Percentiles rank a stretch among this genome's conserved stretches.
phyloP scores from a whole-genome alignment of 2,113 vertebrate species.

The Tonatia bakeri region DNA sequence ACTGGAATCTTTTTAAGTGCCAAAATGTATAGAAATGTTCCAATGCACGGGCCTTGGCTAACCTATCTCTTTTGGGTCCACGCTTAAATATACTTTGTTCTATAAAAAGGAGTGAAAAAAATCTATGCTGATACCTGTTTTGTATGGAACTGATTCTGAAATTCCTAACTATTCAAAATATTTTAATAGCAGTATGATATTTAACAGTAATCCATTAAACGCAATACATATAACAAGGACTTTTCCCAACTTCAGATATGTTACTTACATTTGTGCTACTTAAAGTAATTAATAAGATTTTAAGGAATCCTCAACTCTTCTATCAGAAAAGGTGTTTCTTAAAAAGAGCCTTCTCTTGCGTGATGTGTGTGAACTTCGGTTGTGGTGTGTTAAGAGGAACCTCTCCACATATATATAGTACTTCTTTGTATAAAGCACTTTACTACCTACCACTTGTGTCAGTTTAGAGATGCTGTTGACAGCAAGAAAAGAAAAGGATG shows the following conservation, averaged over 20 bases:
- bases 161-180: background rate
- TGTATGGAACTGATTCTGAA: constrained; percentile 25
- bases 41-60: constrained; percentile 58
- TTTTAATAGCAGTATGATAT: background rate
- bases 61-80: constrained; percentile 55
- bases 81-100: constrained; percentile 40
- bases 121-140: background rate
- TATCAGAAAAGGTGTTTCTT: constrained; percentile 65
- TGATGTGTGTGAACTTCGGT: constrained; percentile 58
- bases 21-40: constrained; percentile 76
- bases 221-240: background rate
- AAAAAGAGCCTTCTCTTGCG: constrained; percentile 61
- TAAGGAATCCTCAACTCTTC: background rate
- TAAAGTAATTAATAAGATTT: constrained; percentile 51
- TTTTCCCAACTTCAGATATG: background rate
- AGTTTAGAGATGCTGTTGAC: constrained; percentile 69
- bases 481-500: constrained; percentile 60
- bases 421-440: constrained; percentile 90
- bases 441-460: constrained; percentile 80
- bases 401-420: constrained; percentile 77
- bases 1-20: constrained; percentile 82
- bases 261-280: constrained; percentile 39
- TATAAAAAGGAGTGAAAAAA: constrained; percentile 32
- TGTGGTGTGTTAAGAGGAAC: constrained; percentile 69
- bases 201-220: constrained; percentile 23